These are phyloP conservation scores for Thelaira solivaga DNA, from an alignment of 2,888 invertebrate genomes.

Conservation along the genomic window DNA sequence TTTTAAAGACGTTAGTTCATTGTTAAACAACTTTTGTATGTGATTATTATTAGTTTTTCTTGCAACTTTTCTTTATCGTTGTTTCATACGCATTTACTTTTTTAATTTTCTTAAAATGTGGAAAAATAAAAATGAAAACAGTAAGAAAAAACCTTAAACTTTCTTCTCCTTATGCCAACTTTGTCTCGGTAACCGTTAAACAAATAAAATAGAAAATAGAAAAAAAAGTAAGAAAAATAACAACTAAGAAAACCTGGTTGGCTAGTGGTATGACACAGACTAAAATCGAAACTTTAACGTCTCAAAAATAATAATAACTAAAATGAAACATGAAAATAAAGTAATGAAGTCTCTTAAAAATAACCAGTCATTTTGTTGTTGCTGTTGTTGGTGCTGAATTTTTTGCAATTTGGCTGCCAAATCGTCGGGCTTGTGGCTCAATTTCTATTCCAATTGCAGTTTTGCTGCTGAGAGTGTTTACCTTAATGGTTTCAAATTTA, in stretches of 20 bases:
- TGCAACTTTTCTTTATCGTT: constrained; percentile 7
- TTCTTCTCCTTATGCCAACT: constrained; percentile 53
- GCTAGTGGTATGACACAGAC: constrained; percentile 42
- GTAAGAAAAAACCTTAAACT: constrained; percentile 31
- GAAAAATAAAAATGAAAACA: background rate
- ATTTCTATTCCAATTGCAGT: constrained; percentile 44
- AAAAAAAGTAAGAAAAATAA: constrained; percentile 3
- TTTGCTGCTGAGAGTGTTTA: constrained; percentile 48
- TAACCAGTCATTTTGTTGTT: constrained; percentile 48
- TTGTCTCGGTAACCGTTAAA: constrained; percentile 21
- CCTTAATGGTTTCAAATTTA: constrained; percentile 57
- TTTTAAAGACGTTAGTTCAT: too few species aligned
- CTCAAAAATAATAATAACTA: constrained; percentile 1
- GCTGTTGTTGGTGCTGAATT: background rate
- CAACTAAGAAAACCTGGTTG: constrained; percentile 6
- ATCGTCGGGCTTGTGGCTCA: constrained; percentile 51
- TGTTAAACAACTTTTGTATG: constrained; percentile 23
- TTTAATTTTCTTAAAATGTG: constrained; percentile 59
- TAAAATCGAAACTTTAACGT: constrained; percentile 44
- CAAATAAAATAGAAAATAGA: background rate
- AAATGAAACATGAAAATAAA: constrained; percentile 48
- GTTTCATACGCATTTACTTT: constrained; percentile 2
- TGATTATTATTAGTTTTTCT: constrained; percentile 14
- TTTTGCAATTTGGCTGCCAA: constrained; percentile 56
- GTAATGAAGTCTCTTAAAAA: constrained; percentile 58